Base-by-base conservation (phyloP, 2,797 vertebrate species). In the Phrynocephalus guinanensis region DNA sequence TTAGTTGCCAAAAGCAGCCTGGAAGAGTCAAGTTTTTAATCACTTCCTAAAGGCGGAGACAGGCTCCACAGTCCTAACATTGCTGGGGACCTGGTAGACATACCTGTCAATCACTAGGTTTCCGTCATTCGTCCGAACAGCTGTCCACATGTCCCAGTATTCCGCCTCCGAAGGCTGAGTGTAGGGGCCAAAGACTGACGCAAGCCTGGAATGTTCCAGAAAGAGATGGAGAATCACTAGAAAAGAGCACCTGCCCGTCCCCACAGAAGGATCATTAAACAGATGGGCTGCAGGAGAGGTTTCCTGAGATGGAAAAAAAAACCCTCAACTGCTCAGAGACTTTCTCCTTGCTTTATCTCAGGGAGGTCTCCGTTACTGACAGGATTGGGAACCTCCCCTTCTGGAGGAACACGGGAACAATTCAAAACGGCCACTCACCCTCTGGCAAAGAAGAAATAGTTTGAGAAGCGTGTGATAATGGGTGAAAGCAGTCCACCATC, bases 81-180 rank as follows among this genome's bases (percentile, higher is more conserved):
- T 44, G 38, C 38, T 44, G 28, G 8, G 20, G 1, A 38, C 7
- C 9, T n/a, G 7, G 24, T 1, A 2, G 24, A 22, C 3, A 2
- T 89, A 99, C 99, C 98, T 99, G 97, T 98, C 98, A 82, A 98
- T 86, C 0, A 99, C 98, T 2, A 99, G 94, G 93, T 99, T 99
- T 52, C 99, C 98, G 0, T 99, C 98, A 0, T 99, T 99, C 89
- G 97, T 97, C 92, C 98, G 96, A 68, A 99, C 89, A 0, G 95
- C 96, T 0, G 98, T 97, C 99, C 99, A 99, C 98, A 99, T 99
- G 94, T 99, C 99, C 98, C 98, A 99, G 89, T 97, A 97, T 83
- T 99, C 98, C 0, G 97, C 97, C 11, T 98, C 98, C 0, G 98
- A 98, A 60, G 98, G 99, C 92, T 99, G 98, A 0, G 99, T 99